Conservation (phyloP, 2,888 invertebrate genomes). For the Ennomos quercinarius region DNA sequence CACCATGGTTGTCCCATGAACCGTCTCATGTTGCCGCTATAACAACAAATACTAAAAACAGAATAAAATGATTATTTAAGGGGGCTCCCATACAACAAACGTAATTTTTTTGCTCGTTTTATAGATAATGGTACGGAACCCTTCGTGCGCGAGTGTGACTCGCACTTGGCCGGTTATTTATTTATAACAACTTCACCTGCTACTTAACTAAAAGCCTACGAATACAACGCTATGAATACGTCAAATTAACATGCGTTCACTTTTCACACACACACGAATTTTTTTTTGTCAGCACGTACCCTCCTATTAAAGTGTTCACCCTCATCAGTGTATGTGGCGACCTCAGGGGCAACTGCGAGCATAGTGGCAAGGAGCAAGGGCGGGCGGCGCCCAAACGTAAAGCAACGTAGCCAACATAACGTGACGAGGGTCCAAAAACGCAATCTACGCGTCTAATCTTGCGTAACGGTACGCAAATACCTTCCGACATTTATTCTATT, state of each 20-base stretch:
- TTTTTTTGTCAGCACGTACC: constrained; percentile 17
- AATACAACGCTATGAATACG: not conserved
- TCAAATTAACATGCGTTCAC: constrained; percentile 8
- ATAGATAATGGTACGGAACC: too few species aligned
- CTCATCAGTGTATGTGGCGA: constrained; percentile 9
- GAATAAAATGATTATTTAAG: too few species aligned
- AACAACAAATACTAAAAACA: too few species aligned
- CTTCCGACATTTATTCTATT: constrained; percentile 10
- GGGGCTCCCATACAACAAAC: too few species aligned
- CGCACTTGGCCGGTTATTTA: too few species aligned
- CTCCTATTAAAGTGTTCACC: constrained; percentile 9
- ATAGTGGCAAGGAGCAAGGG: not conserved
- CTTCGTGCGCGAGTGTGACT: too few species aligned
- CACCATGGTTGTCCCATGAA: too few species aligned
- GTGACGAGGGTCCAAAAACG: constrained; percentile 27
- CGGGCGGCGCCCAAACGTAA: constrained; percentile 7
- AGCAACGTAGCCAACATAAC: constrained; percentile 16
- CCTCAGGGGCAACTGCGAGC: not conserved
- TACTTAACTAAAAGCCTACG: not conserved
- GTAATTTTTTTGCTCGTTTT: too few species aligned
- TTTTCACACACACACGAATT: constrained; percentile 1
- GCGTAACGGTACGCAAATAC: constrained; percentile 24
- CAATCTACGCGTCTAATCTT: constrained; percentile 26
- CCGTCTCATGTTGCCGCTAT: too few species aligned
- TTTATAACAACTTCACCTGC: too few species aligned